These are phyloP conservation scores for Papilio machaon DNA, from an alignment of 1,140 invertebrate species.

Conservation along the genomic window DNA sequence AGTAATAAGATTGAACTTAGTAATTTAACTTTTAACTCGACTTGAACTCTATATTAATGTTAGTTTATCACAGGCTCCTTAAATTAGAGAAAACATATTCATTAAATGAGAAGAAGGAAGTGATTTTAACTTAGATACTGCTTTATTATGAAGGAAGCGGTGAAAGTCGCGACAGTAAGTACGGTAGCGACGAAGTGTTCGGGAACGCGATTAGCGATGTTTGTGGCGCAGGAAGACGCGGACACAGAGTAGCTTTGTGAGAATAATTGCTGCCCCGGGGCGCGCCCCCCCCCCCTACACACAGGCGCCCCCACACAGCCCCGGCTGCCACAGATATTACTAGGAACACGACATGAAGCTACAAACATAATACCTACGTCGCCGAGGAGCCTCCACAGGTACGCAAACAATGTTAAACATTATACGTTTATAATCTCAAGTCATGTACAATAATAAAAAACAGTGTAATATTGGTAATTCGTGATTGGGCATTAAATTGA, in stretches of 20 bases:
- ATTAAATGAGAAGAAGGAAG: background rate
- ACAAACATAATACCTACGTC: background rate
- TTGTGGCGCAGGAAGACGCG: constrained; percentile 44
- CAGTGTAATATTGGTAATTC: no score
- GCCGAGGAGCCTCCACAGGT: background rate
- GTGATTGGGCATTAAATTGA: no score
- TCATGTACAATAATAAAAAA: no score
- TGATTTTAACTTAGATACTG: background rate
- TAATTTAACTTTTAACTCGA: no score
- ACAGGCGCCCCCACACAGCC: background rate
- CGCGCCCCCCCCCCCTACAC: background rate
- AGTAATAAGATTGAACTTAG: no score
- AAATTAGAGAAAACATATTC: background rate
- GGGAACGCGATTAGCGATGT: constrained; percentile 45
- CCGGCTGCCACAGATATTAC: constrained; percentile 1
- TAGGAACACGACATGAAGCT: background rate
- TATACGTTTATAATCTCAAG: no score
- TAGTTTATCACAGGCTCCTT: background rate
- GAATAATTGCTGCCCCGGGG: constrained; percentile 48
- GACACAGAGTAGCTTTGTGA: constrained; percentile 52
- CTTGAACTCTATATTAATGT: no score
- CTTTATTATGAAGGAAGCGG: background rate
- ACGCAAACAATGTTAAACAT: no score
- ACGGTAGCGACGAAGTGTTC: constrained; percentile 39
- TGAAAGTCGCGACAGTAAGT: background rate